These are phyloP conservation scores for Mythimna ferrago DNA, from an alignment of 2,888 invertebrate genomes.

Conservation along the genomic window DNA sequence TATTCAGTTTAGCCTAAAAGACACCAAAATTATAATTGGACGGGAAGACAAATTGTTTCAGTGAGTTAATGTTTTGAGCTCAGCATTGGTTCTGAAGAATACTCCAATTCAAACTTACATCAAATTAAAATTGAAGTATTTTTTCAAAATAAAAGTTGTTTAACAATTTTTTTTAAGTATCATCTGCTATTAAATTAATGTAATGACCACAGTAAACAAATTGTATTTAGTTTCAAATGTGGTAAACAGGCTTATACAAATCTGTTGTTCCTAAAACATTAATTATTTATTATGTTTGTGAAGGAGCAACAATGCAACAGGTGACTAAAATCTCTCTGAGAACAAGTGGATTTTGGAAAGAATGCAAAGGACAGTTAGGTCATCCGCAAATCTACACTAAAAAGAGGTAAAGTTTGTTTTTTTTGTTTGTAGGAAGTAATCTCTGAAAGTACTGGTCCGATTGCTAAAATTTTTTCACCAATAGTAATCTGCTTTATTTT, in stretches of 20 bases:
- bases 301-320: constrained; percentile 33
- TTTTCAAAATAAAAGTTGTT: not conserved
- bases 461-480: too few species aligned
- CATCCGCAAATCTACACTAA: not conserved
- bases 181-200: too few species aligned
- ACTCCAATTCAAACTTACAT: not conserved
- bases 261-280: not conserved
- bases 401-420: too few species aligned
- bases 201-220: not conserved
- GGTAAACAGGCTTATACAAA: not conserved
- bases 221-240: not conserved
- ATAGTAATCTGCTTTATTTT: too few species aligned
- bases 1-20: too few species aligned
- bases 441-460: too few species aligned
- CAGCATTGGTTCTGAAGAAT: too few species aligned
- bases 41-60: too few species aligned
- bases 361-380: too few species aligned
- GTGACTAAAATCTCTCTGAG: not conserved
- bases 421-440: too few species aligned
- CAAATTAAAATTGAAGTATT: not conserved
- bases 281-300: constrained; percentile 15
- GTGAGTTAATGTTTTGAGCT: too few species aligned
- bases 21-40: too few species aligned
- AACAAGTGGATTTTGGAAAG: not conserved
- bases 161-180: not conserved